Evolutionary conservation across 2,888 invertebrate species (phyloP), one percentile per base, ranked within the genome.

Genomic region (Noctua pronuba): DNA sequence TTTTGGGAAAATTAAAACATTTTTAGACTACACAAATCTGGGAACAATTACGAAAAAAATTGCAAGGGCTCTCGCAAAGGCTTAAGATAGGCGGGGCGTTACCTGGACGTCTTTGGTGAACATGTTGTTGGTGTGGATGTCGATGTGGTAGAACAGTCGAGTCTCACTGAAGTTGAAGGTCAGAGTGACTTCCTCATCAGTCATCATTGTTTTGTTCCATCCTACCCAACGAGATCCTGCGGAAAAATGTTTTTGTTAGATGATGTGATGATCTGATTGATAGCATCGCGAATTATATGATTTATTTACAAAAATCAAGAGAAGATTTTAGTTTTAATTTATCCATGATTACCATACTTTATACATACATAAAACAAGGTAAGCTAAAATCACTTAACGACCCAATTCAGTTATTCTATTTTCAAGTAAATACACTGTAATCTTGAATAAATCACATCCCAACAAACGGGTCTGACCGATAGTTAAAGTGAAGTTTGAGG

Each of bases 201-300:
- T 94, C 64, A 96, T 92, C 85, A 97, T 97, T 13, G 97, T 97
- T 89, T 98, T 98, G 91, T 97, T 97, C 99, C 99, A 99, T 44
- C 99, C 99, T 8, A 99, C 98, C 99, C 99, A 99, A 70, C 97
- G 97, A 66, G 97, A 97, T 55, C 97, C 97, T 97, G 87, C 21
- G 64, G 44, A n/a, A 49, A 77, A 65, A 72, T 13, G 8, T 28
- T 4, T 35, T 2, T 46, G 16, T 58, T 11, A 71, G 13, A 60
- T 41, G 10, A 16, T 35, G 13, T 65, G 28, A 55, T 60, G 31
- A 58, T 55, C n/a, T 35, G 44, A 66, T 58, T 41, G 24, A n/a
- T 41, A 28, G 31, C 18, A 4, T 60, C 16, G 24, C 11, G 6
- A 18, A 41, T 55, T n/a, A 24, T 31, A 2, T 76, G 46, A 49